These are phyloP conservation scores for Palythoa grandiflora DNA, from an alignment of 92 coral and sea anemone genomes.

Conservation along the genomic window DNA sequence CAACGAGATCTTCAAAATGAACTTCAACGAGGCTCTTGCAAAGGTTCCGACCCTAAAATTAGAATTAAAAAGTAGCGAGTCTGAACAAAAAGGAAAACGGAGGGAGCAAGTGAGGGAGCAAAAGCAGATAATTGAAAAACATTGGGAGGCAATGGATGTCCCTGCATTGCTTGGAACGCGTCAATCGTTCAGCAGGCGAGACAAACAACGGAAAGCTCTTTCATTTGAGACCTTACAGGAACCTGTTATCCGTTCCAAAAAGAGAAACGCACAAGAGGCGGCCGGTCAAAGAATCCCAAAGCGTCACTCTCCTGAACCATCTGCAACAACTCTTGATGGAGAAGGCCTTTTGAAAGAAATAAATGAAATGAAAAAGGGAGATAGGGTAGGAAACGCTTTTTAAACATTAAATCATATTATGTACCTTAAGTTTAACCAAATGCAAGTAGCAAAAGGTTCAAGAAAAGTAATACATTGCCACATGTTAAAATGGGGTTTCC, in stretches of 20 bases:
- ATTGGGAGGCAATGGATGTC: conserved; percentile 10
- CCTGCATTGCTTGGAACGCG: not conserved
- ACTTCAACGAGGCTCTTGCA: not conserved
- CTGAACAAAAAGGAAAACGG: not conserved
- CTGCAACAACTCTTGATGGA: not conserved
- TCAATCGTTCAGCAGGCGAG: not conserved
- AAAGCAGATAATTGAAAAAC: not conserved
- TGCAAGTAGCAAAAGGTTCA: no score
- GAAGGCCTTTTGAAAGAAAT: conserved; percentile 2
- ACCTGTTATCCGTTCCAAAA: not conserved
- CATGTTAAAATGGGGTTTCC: not conserved
- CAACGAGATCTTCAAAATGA: not conserved
- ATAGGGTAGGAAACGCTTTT: no score
- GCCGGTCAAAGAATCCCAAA: not conserved
- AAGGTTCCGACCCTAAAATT: not conserved
- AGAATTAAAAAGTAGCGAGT: not conserved
- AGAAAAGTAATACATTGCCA: not conserved
- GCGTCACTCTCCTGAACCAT: conserved; percentile 13
- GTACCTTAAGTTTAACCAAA: no score
- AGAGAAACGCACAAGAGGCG: not conserved
- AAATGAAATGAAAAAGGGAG: not conserved
- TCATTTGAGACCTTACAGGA: not conserved
- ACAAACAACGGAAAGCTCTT: not conserved
- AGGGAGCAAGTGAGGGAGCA: not conserved
- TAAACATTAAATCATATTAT: no score